Evolutionary conservation across 2,113 vertebrate species (phyloP).

Genomic region (Sorex fumeus): DNA sequence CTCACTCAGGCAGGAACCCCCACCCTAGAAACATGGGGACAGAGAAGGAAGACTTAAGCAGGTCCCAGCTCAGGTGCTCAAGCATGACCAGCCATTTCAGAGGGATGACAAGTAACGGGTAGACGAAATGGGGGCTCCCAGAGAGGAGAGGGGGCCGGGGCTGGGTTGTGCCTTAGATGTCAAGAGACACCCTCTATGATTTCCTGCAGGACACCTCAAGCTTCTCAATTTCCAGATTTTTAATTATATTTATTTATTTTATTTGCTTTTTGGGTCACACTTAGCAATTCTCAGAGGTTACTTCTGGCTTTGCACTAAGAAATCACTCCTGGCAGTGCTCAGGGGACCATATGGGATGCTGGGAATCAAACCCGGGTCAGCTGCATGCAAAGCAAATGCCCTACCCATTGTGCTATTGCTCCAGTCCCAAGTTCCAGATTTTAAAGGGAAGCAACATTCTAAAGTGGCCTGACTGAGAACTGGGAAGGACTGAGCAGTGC

Average conservation of each 20-base stretch:
- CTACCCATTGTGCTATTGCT: too few species aligned
- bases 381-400: too few species aligned
- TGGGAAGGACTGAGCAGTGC: rapidly evolving
- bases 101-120: not conserved
- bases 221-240: not conserved
- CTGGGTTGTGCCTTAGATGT: not conserved
- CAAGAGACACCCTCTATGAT: not conserved
- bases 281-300: too few species aligned
- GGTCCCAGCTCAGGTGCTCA: too few species aligned
- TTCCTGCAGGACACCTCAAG: not conserved
- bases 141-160: too few species aligned
- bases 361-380: too few species aligned
- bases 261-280: too few species aligned
- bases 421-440: not conserved
- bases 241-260: too few species aligned
- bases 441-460: not conserved
- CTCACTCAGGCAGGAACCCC: not conserved
- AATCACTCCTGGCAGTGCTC: too few species aligned
- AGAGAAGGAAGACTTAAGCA: not conserved
- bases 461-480: not conserved
- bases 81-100: too few species aligned
- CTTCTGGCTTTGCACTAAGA: too few species aligned
- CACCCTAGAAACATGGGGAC: not conserved
- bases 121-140: not conserved
- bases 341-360: too few species aligned